phyloP scores from a whole-genome alignment of 2,888 invertebrate genomes.

The Mesochorus sp. region DNA sequence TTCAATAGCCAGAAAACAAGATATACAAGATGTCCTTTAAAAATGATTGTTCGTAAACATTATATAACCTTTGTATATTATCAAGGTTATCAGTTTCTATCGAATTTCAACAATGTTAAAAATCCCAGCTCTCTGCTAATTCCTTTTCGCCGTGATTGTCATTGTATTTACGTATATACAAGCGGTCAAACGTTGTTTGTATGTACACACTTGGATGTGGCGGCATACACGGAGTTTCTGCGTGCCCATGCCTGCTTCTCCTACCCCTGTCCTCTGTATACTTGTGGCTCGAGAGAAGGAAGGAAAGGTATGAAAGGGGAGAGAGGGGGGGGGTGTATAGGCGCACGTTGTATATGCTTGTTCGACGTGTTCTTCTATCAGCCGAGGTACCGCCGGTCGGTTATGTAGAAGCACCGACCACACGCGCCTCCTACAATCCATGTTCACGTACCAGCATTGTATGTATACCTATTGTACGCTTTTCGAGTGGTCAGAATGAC shows the following conservation, averaged over 20 bases:
- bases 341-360: not conserved
- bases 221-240: conserved; percentile 6
- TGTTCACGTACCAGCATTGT: conserved; percentile 24
- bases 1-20: too few relatives aligned
- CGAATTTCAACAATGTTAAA: too few relatives aligned
- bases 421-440: conserved; percentile 45
- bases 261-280: too few relatives aligned
- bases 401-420: conserved; percentile 27
- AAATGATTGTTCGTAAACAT: too few relatives aligned
- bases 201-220: not conserved
- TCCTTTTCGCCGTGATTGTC: too few relatives aligned
- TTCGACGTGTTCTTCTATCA: conserved; percentile 48
- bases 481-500: conserved; percentile 37
- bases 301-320: conserved; percentile 15
- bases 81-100: too few relatives aligned
- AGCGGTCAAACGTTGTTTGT: conserved; percentile 9
- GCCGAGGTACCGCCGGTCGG: conserved; percentile 42
- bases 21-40: too few relatives aligned
- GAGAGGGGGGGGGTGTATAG: not conserved
- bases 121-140: too few relatives aligned
- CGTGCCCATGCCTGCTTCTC: conserved; percentile 15
- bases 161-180: conserved; percentile 4
- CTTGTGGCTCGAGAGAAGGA: conserved; percentile 10
- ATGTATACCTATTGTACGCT: conserved; percentile 41
- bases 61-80: too few relatives aligned